Evolutionary conservation across 2,113 vertebrate species (phyloP), one percentile per base, ranked within the genome.

Genomic region (Trogon melanurus): DNA sequence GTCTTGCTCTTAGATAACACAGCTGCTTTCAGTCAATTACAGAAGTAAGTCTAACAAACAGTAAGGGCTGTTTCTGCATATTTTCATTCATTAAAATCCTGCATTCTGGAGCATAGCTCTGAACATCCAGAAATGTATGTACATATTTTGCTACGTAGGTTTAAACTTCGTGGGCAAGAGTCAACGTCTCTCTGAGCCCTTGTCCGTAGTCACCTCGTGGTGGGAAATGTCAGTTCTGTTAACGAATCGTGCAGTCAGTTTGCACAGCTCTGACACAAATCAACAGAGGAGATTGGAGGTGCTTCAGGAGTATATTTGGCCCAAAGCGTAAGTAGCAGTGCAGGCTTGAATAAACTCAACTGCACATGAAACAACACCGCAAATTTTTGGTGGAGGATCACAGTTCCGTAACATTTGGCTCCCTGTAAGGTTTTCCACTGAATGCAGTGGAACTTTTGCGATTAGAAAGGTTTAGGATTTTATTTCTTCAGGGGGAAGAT

Each of bases 231-330:
- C 54, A 6, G 22, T 60, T 48, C 14, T 13, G 20, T 57, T 26
- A 23, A 58, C 16, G 18, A 12, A 29, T 41, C 13, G 11, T 2
- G 18, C 5, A 2, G 32, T n/a, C 2, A 2, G 5, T 50, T 62
- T 38, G n/a, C 34, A 8, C 16, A 50, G 26, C 2, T 22, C 66
- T 57, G 44, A n/a, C 9, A 26, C 20, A 57, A 57, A 78, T 22
- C 48, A 79, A 5, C 53, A 20, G 17, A 27, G 54, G 48, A 71
- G 17, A 13, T 7, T 53, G 54, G 73, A 48, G 67, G 21, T 71
- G 32, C 41, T 74, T 70, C 60, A 73, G 71, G 48, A 76, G 58
- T 47, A 36, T 21, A 8, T 67, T 76, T 88, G 64, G 29, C 60
- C 70, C 26, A 54, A 66, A 64, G n/a, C 6, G 0, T 76, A 36